Conservation (phyloP, 2,888 invertebrate species). For the Acanthosepion pharaonis region DNA sequence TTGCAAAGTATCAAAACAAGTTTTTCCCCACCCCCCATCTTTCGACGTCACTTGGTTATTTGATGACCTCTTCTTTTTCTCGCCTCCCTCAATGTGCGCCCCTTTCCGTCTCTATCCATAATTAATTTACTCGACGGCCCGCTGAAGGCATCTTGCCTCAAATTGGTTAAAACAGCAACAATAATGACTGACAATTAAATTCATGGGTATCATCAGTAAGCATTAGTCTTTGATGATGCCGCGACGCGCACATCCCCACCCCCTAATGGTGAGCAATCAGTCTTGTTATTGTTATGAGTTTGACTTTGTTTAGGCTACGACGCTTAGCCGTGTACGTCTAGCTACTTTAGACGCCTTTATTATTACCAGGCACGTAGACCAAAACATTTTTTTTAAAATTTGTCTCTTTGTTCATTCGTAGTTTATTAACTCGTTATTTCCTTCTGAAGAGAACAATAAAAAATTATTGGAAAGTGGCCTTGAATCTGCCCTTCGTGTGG, state of each 20-base stretch:
- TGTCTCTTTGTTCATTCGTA: no score
- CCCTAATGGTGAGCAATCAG: background rate
- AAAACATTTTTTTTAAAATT: no score
- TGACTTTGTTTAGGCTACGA: background rate
- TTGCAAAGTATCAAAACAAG: background rate
- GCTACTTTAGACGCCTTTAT: background rate
- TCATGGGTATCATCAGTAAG: background rate
- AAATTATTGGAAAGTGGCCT: no score
- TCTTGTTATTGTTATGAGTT: background rate
- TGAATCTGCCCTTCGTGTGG: no score
- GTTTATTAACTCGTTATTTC: no score
- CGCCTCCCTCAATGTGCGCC: background rate
- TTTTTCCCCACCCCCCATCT: no score
- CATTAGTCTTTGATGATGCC: background rate
- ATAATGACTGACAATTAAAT: conserved; percentile 8
- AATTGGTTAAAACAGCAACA: background rate
- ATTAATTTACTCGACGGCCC: background rate
- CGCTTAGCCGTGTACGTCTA: background rate
- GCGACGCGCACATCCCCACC: background rate
- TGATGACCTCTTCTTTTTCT: background rate
- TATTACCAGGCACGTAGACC: no score
- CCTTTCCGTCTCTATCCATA: background rate
- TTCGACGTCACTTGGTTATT: no score
- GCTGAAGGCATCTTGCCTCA: background rate
- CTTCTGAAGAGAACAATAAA: no score